Evolutionary conservation across 2,888 invertebrate genomes (phyloP).

Genomic region (Lasioglossum oenotherae): DNA sequence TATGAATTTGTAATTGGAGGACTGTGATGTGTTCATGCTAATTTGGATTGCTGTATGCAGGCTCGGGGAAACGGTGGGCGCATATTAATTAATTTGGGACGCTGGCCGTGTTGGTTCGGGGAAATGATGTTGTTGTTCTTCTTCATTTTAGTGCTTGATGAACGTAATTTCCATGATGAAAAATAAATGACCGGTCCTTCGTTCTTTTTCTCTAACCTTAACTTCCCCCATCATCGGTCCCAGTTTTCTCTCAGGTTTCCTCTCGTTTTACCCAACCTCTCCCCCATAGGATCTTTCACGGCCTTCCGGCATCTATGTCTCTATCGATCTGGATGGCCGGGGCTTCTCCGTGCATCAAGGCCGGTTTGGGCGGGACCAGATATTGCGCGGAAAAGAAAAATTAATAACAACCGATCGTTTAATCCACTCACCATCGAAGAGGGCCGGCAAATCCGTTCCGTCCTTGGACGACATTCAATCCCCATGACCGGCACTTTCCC

Average conservation of each 20-base stretch:
- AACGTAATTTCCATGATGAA: too few relatives aligned
- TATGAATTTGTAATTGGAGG: not conserved
- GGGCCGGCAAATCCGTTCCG: not conserved
- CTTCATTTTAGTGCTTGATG: not conserved
- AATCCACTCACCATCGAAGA: not conserved
- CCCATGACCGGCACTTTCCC: not conserved
- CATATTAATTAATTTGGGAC: not conserved
- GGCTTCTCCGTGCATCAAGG: conserved; percentile 44
- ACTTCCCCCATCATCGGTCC: not conserved
- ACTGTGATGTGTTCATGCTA: not conserved
- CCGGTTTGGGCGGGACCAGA: conserved; percentile 63
- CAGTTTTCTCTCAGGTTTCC: conserved; percentile 5
- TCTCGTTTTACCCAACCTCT: conserved; percentile 18
- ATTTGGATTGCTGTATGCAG: not conserved
- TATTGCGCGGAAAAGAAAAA: conserved; percentile 52
- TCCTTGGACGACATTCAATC: conserved; percentile 5
- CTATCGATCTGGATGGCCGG: conserved; percentile 67
- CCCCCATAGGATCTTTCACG: conserved; percentile 66
- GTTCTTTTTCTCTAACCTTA: too few relatives aligned
- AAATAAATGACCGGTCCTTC: too few relatives aligned
- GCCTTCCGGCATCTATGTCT: conserved; percentile 66
- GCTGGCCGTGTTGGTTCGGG: not conserved
- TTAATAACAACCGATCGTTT: conserved; percentile 49
- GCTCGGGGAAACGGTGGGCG: not conserved
- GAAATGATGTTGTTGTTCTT: not conserved